Conservation (phyloP, 2,888 invertebrate genomes). For the Hydriomena furcata region DNA sequence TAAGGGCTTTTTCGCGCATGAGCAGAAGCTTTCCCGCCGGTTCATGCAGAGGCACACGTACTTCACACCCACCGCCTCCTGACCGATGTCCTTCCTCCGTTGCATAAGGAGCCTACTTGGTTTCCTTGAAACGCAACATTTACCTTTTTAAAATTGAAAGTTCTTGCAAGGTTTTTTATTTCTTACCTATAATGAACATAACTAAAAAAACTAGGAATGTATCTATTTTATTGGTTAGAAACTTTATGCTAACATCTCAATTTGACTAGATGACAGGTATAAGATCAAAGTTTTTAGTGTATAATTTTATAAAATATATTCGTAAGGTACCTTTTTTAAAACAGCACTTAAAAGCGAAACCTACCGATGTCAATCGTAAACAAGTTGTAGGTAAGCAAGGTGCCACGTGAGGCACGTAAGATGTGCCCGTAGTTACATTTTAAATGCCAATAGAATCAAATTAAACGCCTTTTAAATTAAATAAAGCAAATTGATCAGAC, state of each 20-base stretch:
- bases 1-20: conserved; percentile 63
- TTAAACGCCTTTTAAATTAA: conserved; percentile 37
- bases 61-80: conserved; percentile 40
- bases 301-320: no score
- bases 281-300: no score
- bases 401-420: conserved; percentile 19
- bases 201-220: no score
- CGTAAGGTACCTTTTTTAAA: no score
- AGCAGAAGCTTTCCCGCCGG: conserved; percentile 42
- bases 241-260: no score
- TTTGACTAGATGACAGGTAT: no score
- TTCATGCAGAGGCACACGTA: conserved; percentile 53
- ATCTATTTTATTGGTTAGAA: no score
- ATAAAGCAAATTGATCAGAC: conserved; percentile 33
- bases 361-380: no score
- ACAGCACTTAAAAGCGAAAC: no score
- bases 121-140: conserved; percentile 21
- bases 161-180: not conserved
- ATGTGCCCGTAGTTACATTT: not conserved
- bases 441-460: not conserved
- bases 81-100: conserved; percentile 24
- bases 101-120: conserved; percentile 11
- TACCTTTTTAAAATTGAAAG: conserved; percentile 11
- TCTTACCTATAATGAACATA: not conserved
- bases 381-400: not conserved